phyloP scores from a whole-genome alignment of 2,888 invertebrate genomes.

The Platynereis dumerilii region DNA sequence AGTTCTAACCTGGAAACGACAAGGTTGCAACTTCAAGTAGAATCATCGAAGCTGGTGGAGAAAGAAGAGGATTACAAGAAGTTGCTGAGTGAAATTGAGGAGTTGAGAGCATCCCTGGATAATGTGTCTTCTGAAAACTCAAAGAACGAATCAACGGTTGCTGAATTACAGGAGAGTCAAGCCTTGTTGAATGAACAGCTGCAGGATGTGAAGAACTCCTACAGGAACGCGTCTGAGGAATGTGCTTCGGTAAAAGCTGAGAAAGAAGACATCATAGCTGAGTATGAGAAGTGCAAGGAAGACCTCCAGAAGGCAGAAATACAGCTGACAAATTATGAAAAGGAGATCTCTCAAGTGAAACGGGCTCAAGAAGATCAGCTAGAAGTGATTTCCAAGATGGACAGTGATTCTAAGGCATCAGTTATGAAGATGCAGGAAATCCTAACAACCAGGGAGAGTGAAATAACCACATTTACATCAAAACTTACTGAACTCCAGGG shows the following conservation, averaged over 20 bases:
- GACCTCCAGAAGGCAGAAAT: neutral
- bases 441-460: too few relatives aligned
- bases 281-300: neutral
- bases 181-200: too few relatives aligned
- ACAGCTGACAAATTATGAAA: neutral
- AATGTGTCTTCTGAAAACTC: neutral
- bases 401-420: too few relatives aligned
- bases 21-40: neutral
- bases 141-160: neutral
- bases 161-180: neutral
- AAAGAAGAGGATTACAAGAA: too few relatives aligned
- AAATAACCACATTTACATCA: too few relatives aligned
- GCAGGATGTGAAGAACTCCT: too few relatives aligned
- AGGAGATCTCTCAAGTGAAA: constrained; percentile 4
- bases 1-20: neutral
- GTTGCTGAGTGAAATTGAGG: neutral
- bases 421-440: too few relatives aligned
- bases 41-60: too few relatives aligned
- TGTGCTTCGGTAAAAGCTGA: too few relatives aligned
- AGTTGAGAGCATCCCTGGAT: neutral
- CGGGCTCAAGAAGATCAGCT: constrained; percentile 5
- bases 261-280: too few relatives aligned
- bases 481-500: too few relatives aligned
- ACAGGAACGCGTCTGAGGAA: neutral
- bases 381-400: constrained; percentile 2